Evolutionary conservation across 1,140 invertebrate genomes (phyloP).

Genomic region (Heliconius congener): DNA sequence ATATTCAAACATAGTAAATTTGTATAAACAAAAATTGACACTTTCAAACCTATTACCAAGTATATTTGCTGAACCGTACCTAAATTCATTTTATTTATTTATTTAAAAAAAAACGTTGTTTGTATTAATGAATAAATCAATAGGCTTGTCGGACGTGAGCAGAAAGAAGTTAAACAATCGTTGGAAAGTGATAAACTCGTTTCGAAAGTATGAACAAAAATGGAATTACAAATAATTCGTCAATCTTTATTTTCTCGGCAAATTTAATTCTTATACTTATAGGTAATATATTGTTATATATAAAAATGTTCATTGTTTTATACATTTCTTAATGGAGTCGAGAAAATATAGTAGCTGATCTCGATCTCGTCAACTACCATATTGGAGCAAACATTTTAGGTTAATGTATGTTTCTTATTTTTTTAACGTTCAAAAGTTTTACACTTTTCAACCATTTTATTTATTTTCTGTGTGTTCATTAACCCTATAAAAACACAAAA

Average conservation of each 20-base stretch:
- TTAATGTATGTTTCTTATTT: no score
- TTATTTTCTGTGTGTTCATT: no score
- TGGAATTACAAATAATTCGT: conserved; percentile 40
- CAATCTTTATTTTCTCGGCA: not conserved
- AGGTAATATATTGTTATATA: not conserved
- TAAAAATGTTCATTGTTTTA: not conserved
- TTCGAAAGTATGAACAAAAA: conserved; percentile 38
- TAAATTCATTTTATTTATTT: conserved; percentile 2
- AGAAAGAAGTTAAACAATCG: conserved; percentile 36
- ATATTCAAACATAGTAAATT: conserved; percentile 5
- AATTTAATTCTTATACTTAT: not conserved
- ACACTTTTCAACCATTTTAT: no score
- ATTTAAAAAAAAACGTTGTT: not conserved
- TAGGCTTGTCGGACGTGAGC: conserved; percentile 21
- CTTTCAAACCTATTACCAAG: not conserved
- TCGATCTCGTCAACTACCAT: no score
- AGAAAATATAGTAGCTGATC: no score
- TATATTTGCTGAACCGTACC: not conserved
- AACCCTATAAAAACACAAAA: no score
- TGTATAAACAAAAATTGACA: not conserved
- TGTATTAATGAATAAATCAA: conserved; percentile 38
- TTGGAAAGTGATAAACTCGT: conserved; percentile 46
- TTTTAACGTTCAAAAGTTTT: no score
- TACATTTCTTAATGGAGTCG: no score
- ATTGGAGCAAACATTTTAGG: no score